These are phyloP conservation scores for Dendrophyllia cribrosa DNA, from an alignment of 64 coral and sea anemone species.

Conservation along the genomic window DNA sequence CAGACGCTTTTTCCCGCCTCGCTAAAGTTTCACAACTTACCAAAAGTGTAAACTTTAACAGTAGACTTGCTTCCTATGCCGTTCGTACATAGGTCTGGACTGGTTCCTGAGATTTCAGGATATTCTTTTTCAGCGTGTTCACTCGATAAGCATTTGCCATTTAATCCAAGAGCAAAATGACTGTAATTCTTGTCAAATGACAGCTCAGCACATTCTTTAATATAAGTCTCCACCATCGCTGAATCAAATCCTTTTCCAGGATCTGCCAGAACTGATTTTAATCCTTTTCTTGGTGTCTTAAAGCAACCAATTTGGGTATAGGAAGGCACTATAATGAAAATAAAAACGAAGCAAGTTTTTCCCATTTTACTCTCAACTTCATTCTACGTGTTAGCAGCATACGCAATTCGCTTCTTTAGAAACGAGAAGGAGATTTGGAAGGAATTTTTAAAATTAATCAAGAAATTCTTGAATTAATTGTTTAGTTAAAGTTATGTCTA, in stretches of 20 bases:
- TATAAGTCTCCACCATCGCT: background rate
- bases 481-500: too few species aligned
- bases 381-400: background rate
- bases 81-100: background rate
- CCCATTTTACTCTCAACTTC: too few species aligned
- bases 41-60: background rate
- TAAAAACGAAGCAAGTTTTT: background rate
- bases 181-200: background rate
- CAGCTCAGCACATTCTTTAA: background rate
- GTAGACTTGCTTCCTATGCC: background rate
- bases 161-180: constrained; percentile 37
- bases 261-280: background rate
- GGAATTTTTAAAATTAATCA: too few species aligned
- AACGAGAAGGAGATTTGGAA: too few species aligned
- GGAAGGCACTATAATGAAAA: background rate
- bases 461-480: too few species aligned
- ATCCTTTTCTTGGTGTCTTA: background rate
- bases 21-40: background rate
- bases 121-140: background rate
- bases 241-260: background rate
- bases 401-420: too few species aligned
- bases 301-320: constrained; percentile 1
- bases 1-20: too few species aligned
- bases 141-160: constrained; percentile 30
- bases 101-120: background rate